Percentiles rank a stretch among this genome's conserved stretches.
These are phyloP conservation scores for Aphidoletes aphidimyza DNA, from an alignment of 2,888 invertebrate species.

Conservation along the genomic window DNA sequence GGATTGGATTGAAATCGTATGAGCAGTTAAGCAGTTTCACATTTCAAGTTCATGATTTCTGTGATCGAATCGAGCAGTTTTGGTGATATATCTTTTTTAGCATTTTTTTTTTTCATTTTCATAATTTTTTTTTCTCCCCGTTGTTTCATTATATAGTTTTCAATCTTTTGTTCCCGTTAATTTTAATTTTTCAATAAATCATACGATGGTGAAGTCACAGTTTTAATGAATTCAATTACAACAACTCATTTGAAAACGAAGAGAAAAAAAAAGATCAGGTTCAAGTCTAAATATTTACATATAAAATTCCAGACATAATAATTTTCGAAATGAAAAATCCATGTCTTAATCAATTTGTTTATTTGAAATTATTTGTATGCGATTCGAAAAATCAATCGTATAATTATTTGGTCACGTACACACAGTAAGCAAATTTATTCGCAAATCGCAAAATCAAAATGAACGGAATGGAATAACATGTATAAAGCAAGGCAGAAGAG, in stretches of 20 bases:
- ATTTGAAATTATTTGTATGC: slow-evolving; percentile 1
- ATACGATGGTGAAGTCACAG: neutral
- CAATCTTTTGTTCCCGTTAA: too few species aligned
- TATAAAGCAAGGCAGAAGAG: too few species aligned
- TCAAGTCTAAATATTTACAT: slow-evolving; percentile 14
- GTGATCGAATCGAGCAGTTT: slow-evolving; percentile 32
- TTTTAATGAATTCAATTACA: neutral
- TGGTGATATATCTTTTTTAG: slow-evolving; percentile 21
- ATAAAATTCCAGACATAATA: neutral
- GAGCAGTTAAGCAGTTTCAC: too few species aligned
- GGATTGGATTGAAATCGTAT: neutral
- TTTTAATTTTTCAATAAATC: too few species aligned
- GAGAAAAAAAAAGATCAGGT: too few species aligned
- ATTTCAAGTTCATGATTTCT: slow-evolving; percentile 39
- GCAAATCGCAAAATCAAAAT: neutral
- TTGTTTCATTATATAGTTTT: too few species aligned
- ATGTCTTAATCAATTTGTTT: neutral
- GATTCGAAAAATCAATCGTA: neutral
- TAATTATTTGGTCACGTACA: neutral
- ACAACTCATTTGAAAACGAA: too few species aligned
- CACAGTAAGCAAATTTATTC: neutral
- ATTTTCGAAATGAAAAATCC: neutral
- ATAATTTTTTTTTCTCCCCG: neutral
- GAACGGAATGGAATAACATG: too few species aligned
- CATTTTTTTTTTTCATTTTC: neutral